Evolutionary conservation across 2,797 vertebrate genomes (phyloP).

Genomic region (Gallinago nigripennis): DNA sequence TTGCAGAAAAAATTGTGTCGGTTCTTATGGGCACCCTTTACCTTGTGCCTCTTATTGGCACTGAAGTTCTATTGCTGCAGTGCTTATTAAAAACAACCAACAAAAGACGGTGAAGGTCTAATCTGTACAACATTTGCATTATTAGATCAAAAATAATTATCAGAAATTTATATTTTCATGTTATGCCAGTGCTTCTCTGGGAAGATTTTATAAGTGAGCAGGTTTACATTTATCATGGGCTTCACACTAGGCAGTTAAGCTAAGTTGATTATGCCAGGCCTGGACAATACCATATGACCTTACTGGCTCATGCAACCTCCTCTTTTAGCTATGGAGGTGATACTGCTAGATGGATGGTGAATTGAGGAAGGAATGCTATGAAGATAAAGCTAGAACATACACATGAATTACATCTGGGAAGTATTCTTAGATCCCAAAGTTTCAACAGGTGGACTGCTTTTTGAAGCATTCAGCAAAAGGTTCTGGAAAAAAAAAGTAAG

Average conservation of each 20-base stretch:
- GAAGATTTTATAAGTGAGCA: not conserved
- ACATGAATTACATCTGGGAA: not conserved
- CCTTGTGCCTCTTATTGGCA: not conserved
- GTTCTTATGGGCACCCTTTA: not conserved
- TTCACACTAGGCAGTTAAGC: not conserved
- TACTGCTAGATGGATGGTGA: not conserved
- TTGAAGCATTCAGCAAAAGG: not conserved
- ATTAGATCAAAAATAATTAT: not conserved
- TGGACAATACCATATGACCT: not conserved
- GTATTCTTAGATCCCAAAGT: not conserved
- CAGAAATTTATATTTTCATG: not conserved
- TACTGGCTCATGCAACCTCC: not conserved
- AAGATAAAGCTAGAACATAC: not conserved
- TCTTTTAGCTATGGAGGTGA: not conserved
- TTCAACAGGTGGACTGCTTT: not conserved
- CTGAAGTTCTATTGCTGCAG: not conserved
- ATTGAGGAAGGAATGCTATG: not conserved
- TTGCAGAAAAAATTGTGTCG: not conserved
- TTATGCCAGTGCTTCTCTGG: not conserved
- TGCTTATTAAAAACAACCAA: not conserved
- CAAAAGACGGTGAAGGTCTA: not conserved
- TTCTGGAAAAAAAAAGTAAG: not conserved
- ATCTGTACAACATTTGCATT: not conserved
- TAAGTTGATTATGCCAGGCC: not conserved
- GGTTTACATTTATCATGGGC: not conserved